Conservation (phyloP, 2,888 invertebrate species). For the Rapana venosa region DNA sequence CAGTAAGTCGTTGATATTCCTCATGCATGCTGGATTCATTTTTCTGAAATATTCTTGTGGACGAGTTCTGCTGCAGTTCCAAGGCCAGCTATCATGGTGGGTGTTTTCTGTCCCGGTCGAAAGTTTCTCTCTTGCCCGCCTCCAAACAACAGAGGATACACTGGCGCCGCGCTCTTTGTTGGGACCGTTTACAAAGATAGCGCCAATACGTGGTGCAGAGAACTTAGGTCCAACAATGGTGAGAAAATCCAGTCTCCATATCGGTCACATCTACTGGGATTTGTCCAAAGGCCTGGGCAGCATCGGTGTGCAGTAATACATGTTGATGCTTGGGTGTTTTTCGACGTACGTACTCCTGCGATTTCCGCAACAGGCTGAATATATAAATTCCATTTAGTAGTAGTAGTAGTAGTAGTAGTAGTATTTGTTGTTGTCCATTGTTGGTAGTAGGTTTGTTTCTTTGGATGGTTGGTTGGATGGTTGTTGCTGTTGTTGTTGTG, state of each 20-base stretch:
- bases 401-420: too few relatives aligned
- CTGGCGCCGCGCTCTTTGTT: conserved; percentile 67
- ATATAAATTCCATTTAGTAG: too few relatives aligned
- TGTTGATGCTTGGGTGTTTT: conserved; percentile 51
- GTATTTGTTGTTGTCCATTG: too few relatives aligned
- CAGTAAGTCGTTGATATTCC: conserved; percentile 77
- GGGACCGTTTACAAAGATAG: conserved; percentile 78
- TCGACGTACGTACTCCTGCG: conserved; percentile 55
- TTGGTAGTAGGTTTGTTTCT: too few relatives aligned
- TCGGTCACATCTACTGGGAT: conserved; percentile 79
- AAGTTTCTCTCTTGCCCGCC: conserved; percentile 82
- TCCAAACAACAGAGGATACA: conserved; percentile 80
- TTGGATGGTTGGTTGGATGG: too few relatives aligned
- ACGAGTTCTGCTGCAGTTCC: conserved; percentile 81
- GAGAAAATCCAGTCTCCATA: conserved; percentile 80
- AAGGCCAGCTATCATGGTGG: conserved; percentile 81
- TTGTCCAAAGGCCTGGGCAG: conserved; percentile 83
- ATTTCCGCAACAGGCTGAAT: conserved; percentile 77
- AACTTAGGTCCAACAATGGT: conserved; percentile 84
- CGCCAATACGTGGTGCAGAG: conserved; percentile 83
- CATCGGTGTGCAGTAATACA: conserved; percentile 79
- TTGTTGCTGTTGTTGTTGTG: too few relatives aligned
- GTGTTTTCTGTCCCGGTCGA: conserved; percentile 83
- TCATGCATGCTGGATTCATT: conserved; percentile 69
- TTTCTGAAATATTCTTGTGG: conserved; percentile 67